Evolutionary conservation across 2,888 invertebrate genomes (phyloP).

Genomic region (Loripinus fragilis): DNA sequence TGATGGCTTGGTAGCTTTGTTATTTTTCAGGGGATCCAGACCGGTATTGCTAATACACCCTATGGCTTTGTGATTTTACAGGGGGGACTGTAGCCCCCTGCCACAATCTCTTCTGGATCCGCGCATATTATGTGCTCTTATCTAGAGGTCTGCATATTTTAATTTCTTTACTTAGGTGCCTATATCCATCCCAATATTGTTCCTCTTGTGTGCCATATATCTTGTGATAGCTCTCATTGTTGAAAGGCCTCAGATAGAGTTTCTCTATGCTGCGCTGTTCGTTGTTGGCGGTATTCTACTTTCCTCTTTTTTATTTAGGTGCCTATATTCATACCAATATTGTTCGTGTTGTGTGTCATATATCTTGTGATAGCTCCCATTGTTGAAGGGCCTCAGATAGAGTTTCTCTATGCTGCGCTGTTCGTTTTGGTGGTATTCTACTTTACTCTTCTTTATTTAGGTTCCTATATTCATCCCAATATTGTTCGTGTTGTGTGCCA

Average conservation of each 20-base stretch:
- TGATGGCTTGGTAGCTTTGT: no score
- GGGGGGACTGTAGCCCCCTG: no score
- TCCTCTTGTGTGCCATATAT: slow-evolving; percentile 94
- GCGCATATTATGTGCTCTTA: no score
- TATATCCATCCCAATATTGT: slow-evolving; percentile 94
- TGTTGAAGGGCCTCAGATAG: slow-evolving; percentile 95
- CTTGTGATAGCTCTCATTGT: slow-evolving; percentile 96
- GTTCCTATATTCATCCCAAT: slow-evolving; percentile 91
- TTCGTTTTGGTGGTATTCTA: slow-evolving; percentile 95
- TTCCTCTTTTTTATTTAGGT: slow-evolving; percentile 63
- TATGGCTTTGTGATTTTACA: no score
- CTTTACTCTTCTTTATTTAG: slow-evolving; percentile 55
- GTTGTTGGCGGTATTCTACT: no score
- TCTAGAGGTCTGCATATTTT: no score
- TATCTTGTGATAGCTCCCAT: slow-evolving; percentile 97
- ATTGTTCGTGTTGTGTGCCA: slow-evolving; percentile 93
- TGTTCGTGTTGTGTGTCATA: slow-evolving; percentile 94
- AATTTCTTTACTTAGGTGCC: slow-evolving; percentile 73
- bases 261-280: slow-evolving; percentile 95
- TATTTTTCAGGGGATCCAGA: no score
- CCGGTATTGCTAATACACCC: no score
- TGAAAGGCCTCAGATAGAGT: slow-evolving; percentile 96
- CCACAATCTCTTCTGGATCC: no score
- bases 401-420: slow-evolving; percentile 94
- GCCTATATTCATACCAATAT: slow-evolving; percentile 91